Percentiles rank a stretch among this genome's conserved stretches.
phyloP scores from a whole-genome alignment of 1,140 invertebrate species.

The Diorhabda carinulata region DNA sequence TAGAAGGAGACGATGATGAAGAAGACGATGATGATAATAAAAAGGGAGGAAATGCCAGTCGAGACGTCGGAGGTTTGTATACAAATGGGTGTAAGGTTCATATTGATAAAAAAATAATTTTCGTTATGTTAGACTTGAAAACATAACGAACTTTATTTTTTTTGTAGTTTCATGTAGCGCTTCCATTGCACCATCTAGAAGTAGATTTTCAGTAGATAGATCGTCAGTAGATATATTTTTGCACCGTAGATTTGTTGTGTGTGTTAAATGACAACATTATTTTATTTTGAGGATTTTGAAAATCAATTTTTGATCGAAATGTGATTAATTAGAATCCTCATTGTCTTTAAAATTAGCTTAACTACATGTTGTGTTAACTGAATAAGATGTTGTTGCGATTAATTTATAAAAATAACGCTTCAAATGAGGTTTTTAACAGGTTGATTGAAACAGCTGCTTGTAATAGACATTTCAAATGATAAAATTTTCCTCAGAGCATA shows the following conservation, averaged over 20 bases:
- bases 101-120: no score
- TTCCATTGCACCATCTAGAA: conserved; percentile 17
- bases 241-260: conserved; percentile 7
- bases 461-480: no score
- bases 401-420: background rate
- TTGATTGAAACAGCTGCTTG: no score
- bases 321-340: background rate
- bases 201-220: conserved; percentile 23
- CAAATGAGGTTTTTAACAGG: no score
- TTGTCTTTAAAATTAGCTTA: background rate
- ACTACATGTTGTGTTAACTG: background rate
- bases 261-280: background rate
- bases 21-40: background rate
- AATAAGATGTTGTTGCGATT: background rate
- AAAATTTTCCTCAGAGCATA: no score
- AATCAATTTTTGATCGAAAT: background rate
- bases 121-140: no score
- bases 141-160: background rate
- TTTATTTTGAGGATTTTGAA: background rate
- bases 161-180: background rate
- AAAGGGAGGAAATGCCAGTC: background rate
- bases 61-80: conserved; percentile 14
- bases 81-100: background rate
- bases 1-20: conserved; percentile 9
- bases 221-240: conserved; percentile 3